Conservation (phyloP, 1,140 invertebrate genomes). For the Holotrichia oblita region DNA sequence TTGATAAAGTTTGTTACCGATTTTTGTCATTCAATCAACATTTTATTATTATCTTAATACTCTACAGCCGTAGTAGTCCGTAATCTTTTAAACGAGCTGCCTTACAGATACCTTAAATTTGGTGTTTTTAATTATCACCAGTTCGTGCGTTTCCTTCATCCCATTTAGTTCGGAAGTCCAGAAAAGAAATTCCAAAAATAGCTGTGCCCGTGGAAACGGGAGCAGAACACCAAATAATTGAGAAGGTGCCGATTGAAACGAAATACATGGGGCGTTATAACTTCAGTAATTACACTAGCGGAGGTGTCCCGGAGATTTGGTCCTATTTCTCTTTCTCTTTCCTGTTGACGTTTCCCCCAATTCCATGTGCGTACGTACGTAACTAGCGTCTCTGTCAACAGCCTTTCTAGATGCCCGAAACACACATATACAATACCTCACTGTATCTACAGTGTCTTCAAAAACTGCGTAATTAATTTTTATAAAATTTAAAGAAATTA, state of each 20-base stretch:
- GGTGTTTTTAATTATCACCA: background rate
- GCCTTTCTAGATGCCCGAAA: background rate
- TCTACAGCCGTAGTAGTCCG: too few relatives aligned
- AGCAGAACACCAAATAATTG: conserved; percentile 29
- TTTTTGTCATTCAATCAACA: too few relatives aligned
- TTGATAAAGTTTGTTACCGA: too few relatives aligned
- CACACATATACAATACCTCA: too few relatives aligned
- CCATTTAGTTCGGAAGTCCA: background rate
- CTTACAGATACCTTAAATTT: background rate
- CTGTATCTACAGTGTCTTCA: too few relatives aligned
- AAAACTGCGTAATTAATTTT: too few relatives aligned
- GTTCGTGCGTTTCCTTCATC: background rate
- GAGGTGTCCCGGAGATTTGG: background rate
- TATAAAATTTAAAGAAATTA: too few relatives aligned
- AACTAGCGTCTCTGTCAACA: background rate
- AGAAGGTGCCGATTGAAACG: conserved; percentile 31
- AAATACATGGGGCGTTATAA: conserved; percentile 38
- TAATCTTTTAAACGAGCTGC: too few relatives aligned
- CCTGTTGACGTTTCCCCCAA: background rate
- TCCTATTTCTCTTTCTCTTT: conserved; percentile 6
- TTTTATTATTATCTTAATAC: too few relatives aligned
- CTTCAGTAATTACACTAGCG: conserved; percentile 10
- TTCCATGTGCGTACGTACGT: background rate
- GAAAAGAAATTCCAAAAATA: conserved; percentile 21
- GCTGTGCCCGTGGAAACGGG: background rate